Conservation (phyloP, 2,113 vertebrate species). For the Prunella fulvescens region DNA sequence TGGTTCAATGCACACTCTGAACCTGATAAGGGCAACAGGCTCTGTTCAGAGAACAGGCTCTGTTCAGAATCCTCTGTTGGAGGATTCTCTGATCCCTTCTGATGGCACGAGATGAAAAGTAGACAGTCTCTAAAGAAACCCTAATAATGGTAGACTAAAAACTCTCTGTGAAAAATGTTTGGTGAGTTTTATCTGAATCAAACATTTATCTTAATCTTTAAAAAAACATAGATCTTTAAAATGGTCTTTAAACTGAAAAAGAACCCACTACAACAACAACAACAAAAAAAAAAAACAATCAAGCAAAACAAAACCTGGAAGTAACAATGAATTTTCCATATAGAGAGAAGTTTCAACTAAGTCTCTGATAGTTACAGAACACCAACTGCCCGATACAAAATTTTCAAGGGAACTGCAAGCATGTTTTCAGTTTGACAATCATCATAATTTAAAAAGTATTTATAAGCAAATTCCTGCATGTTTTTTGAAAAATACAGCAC, state of each 20-base stretch:
- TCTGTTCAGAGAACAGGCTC: no score
- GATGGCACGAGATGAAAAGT: neutral
- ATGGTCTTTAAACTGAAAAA: neutral
- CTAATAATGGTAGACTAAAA: neutral
- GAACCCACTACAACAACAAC: rapidly evolving
- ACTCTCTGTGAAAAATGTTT: neutral
- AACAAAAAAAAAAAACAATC: rapidly evolving
- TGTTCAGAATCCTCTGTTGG: neutral
- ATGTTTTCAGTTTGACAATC: neutral
- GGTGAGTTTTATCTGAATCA: neutral
- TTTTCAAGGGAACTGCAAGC: neutral
- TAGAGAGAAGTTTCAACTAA: neutral
- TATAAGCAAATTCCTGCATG: neutral
- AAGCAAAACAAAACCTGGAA: neutral
- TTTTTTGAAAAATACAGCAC: neutral
- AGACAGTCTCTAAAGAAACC: neutral
- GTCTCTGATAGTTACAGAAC: neutral
- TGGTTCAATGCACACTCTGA: neutral
- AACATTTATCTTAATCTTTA: neutral
- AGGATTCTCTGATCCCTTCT: neutral
- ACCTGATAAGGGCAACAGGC: neutral
- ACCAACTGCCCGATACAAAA: neutral
- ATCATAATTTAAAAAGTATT: neutral
- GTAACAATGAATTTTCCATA: neutral
- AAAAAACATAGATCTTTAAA: neutral